Conservation (phyloP, 2,888 invertebrate species). For the Cotesia congregata region DNA sequence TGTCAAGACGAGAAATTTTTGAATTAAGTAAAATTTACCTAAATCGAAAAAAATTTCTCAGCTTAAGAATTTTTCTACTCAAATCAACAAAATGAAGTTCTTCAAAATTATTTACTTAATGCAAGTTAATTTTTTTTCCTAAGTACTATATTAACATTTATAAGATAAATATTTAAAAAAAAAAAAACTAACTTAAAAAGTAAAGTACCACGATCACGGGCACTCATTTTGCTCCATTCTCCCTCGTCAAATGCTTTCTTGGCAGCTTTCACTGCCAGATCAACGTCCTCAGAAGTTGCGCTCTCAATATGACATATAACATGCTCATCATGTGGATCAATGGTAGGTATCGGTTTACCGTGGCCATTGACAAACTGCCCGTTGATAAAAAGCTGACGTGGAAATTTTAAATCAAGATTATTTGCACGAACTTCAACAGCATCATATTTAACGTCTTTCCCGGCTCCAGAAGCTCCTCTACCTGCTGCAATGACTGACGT, state of each 20-base stretch:
- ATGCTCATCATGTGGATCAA: slow-evolving; percentile 90
- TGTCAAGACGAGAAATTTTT: too few relatives aligned
- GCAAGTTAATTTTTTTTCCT: background rate
- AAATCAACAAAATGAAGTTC: too few relatives aligned
- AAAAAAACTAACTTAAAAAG: slow-evolving; percentile 78
- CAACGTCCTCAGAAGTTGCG: slow-evolving; percentile 85
- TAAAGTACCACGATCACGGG: slow-evolving; percentile 88
- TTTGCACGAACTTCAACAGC: slow-evolving; percentile 85
- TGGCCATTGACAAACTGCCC: slow-evolving; percentile 90
- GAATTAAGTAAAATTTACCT: too few relatives aligned
- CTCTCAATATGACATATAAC: slow-evolving; percentile 82
- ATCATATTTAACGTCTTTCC: slow-evolving; percentile 77
- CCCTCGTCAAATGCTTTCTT: slow-evolving; percentile 89
- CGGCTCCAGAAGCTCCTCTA: slow-evolving; percentile 74
- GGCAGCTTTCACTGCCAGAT: slow-evolving; percentile 89
- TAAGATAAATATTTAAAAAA: slow-evolving; percentile 10
- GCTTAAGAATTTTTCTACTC: too few relatives aligned
- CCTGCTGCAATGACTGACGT: slow-evolving; percentile 77
- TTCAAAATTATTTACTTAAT: background rate
- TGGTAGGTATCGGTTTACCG: slow-evolving; percentile 72
- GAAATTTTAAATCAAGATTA: slow-evolving; percentile 87
- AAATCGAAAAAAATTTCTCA: too few relatives aligned
- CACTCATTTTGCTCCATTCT: slow-evolving; percentile 95
- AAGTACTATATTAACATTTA: background rate
- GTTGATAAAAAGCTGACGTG: slow-evolving; percentile 92